Base-by-base conservation (phyloP, 1,140 invertebrate genomes). In the Aleiodes sp. region DNA sequence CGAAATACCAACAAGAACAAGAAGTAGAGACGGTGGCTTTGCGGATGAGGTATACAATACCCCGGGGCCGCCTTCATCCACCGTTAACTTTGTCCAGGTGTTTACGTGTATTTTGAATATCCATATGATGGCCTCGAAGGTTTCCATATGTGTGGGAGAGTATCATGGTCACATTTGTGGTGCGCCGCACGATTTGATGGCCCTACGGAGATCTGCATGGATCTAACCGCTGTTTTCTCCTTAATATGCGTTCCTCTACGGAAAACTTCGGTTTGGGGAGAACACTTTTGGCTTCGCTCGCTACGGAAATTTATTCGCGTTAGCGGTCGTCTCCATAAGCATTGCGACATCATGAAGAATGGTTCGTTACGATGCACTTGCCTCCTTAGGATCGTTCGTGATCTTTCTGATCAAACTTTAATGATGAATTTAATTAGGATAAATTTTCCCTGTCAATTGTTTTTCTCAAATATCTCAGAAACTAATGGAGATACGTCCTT, bases 161-260 rank as follows among this genome's bases (percentile, higher is more conserved):
- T 9, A 8, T 8, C 19, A 52, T 52, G 82, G 82, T 82, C 74
- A 57, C 80, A 76, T 84, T 84, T 59, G 79, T 68, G 83, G 83
- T 84, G 76, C 70, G 79, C 82, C 81, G 70, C 80, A 73, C 77
- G 75, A 83, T 84, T 83, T 76, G 78, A 83, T 74, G 74, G 69
- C 64, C 64, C 33, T 69, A n/a, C n/a, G n/a, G n/a, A n/a, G n/a
- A 69, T 31, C 65, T 63, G 12, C 66, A 29, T 61, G 37, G 63
- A 75, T 74, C 70, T 16, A 52, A 78, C 78, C 78, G 65, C 78
- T 71, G 14, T 29, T 43, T 4, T 43, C 16, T 16, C n/a, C n/a
- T 16, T 14, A 16, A n/a, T n/a, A n/a, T n/a, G n/a, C n/a, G n/a
- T n/a, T n/a, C n/a, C n/a, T n/a, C n/a, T n/a, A n/a, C n/a, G 31